Percentiles rank a stretch among this genome's conserved stretches.
These are phyloP conservation scores for Lanius collurio DNA, from an alignment of 2,113 vertebrate genomes.

Conservation along the genomic window DNA sequence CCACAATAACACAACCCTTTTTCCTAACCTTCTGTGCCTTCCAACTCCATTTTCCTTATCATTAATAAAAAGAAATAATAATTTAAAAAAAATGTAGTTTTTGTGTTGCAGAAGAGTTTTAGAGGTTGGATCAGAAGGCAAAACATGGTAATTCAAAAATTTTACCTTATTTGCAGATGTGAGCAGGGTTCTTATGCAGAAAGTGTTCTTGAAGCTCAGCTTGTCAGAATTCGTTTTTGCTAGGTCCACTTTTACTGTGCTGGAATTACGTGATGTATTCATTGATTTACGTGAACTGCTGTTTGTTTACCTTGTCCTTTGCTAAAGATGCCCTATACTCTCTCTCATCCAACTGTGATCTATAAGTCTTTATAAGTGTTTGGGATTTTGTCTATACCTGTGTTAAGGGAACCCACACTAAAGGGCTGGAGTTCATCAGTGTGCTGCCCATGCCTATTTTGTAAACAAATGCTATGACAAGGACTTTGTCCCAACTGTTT, in stretches of 20 bases:
- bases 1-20: background rate
- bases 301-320: background rate
- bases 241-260: background rate
- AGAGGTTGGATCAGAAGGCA: background rate
- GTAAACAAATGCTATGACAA: background rate
- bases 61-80: background rate
- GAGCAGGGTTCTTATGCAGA: background rate
- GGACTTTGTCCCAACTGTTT: background rate
- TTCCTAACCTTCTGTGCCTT: background rate
- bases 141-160: background rate
- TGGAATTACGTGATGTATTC: slow-evolving; percentile 28
- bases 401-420: background rate
- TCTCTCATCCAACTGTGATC: background rate
- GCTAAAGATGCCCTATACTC: background rate
- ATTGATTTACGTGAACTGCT: background rate
- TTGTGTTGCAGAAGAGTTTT: background rate
- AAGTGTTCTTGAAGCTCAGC: background rate
- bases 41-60: background rate
- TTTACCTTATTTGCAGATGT: background rate
- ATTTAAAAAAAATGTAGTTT: background rate
- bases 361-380: background rate
- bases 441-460: background rate
- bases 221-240: background rate
- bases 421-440: background rate
- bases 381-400: background rate